Conservation (phyloP, 1,140 invertebrate genomes). For the Meloidogyne exigua region DNA sequence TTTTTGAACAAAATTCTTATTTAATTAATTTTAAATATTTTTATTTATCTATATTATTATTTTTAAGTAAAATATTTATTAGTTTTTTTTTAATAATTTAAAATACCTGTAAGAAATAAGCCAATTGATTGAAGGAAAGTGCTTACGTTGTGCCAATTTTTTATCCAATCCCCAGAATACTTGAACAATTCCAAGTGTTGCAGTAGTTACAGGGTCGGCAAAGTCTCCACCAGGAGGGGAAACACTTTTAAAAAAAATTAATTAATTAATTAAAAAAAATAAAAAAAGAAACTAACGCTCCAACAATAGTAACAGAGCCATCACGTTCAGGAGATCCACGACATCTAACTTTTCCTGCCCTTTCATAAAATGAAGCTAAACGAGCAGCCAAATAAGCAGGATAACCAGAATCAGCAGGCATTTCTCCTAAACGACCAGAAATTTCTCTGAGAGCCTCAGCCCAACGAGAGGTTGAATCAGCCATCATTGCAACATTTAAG, state of each 20-base stretch:
- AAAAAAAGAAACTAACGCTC: slow-evolving; percentile 71
- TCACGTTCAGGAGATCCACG: slow-evolving; percentile 95
- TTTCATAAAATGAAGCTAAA: slow-evolving; percentile 97
- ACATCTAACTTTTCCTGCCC: slow-evolving; percentile 92
- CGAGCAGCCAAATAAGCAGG: slow-evolving; percentile 87
- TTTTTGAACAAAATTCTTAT: background rate
- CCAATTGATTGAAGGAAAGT: slow-evolving; percentile 99
- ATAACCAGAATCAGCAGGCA: slow-evolving; percentile 95
- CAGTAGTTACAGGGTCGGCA: slow-evolving; percentile 98
- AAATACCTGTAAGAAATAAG: slow-evolving; percentile 84
- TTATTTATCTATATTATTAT: background rate
- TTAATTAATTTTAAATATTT: background rate
- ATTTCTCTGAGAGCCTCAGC: slow-evolving; percentile 99
- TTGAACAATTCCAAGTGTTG: slow-evolving; percentile 97
- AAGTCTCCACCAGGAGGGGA: slow-evolving; percentile 99
- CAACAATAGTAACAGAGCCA: slow-evolving; percentile 97
- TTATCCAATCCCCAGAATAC: slow-evolving; percentile 99
- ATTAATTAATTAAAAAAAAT: background rate
- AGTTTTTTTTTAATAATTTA: slow-evolving; percentile 20
- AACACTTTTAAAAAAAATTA: slow-evolving; percentile 69
- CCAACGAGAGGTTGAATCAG: slow-evolving; percentile 99
- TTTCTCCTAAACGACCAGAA: slow-evolving; percentile 98
- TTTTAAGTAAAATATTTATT: background rate
- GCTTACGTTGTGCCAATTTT: slow-evolving; percentile 97
- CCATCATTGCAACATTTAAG: slow-evolving; percentile 99